Percentiles rank a stretch among this genome's conserved stretches.
These are phyloP conservation scores for Distichodus sexfasciatus DNA, from an alignment of 2,797 vertebrate genomes.

Conservation along the genomic window DNA sequence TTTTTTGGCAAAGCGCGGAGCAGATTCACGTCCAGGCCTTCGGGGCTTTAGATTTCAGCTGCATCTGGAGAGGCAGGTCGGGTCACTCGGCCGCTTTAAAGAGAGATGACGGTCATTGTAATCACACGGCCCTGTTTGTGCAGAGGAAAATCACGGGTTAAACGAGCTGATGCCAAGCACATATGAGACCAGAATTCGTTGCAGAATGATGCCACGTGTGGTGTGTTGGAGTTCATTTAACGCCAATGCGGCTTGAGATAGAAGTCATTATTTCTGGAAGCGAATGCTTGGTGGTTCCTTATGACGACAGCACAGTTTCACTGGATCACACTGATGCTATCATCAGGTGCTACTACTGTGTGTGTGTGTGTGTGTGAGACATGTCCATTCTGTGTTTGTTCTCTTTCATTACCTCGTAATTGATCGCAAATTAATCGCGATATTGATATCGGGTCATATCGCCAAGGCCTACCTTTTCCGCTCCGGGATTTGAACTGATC, in stretches of 20 bases:
- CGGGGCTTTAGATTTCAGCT: not conserved
- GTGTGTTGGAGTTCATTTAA: not conserved
- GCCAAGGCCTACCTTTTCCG: too few relatives aligned
- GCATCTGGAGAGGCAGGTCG: not conserved
- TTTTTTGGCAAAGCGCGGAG: not conserved
- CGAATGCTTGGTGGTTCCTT: too few relatives aligned
- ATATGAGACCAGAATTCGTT: not conserved
- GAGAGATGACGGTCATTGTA: not conserved
- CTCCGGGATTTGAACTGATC: too few relatives aligned
- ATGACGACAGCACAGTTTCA: too few relatives aligned
- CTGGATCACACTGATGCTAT: too few relatives aligned
- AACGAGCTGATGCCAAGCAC: not conserved
- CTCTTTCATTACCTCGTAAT: too few relatives aligned
- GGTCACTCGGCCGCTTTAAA: not conserved
- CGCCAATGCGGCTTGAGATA: not conserved
- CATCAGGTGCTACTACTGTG: too few relatives aligned
- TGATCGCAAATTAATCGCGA: too few relatives aligned
- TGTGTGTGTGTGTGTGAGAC: too few relatives aligned
- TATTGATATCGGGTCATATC: too few relatives aligned
- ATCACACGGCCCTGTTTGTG: not conserved
- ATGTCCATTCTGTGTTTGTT: too few relatives aligned
- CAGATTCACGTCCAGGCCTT: not conserved
- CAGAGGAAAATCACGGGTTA: not conserved
- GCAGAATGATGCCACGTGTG: not conserved
- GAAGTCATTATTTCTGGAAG: too few relatives aligned